Evolutionary conservation across 2,888 invertebrate species (phyloP).

Genomic region (Rhynchonema sp.): DNA sequence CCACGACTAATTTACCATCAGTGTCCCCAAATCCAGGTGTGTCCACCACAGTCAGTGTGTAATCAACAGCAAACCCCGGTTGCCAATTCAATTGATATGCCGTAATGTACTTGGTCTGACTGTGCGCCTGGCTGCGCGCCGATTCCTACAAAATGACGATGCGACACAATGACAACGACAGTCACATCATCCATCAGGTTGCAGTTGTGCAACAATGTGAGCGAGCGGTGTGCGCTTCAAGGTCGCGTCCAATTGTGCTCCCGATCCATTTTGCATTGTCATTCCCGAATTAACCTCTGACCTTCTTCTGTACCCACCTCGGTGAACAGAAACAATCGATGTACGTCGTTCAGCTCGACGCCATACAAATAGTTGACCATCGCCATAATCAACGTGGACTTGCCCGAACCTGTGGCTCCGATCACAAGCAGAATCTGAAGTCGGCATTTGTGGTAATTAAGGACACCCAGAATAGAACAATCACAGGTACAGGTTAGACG

Average conservation of each 20-base stretch:
- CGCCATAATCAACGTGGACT: slow-evolving; percentile 10
- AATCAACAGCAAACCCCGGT: slow-evolving; percentile 3
- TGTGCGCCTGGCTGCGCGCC: slow-evolving; percentile 9
- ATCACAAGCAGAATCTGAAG: slow-evolving; percentile 1
- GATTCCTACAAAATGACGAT: slow-evolving; percentile 8
- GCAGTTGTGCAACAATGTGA: too few relatives aligned
- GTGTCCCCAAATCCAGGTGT: slow-evolving; percentile 10
- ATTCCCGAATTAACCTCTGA: too few relatives aligned
- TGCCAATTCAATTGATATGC: slow-evolving; percentile 8
- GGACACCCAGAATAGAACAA: too few relatives aligned
- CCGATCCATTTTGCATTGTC: too few relatives aligned
- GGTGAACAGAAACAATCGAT: slow-evolving; percentile 8
- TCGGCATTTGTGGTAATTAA: too few relatives aligned
- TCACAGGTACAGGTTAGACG: too few relatives aligned
- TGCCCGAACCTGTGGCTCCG: slow-evolving; percentile 10
- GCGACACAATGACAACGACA: too few relatives aligned
- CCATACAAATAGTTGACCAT: slow-evolving; percentile 9
- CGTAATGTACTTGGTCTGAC: slow-evolving; percentile 10
- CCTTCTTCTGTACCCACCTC: too few relatives aligned
- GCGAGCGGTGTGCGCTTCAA: too few relatives aligned
- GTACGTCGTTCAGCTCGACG: slow-evolving; percentile 6
- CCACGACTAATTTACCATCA: too few relatives aligned
- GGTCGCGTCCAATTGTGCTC: too few relatives aligned
- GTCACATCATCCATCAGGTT: too few relatives aligned
- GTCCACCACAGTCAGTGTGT: slow-evolving; percentile 8